Conservation (phyloP, 1,140 invertebrate species). For the Patella vulgata region DNA sequence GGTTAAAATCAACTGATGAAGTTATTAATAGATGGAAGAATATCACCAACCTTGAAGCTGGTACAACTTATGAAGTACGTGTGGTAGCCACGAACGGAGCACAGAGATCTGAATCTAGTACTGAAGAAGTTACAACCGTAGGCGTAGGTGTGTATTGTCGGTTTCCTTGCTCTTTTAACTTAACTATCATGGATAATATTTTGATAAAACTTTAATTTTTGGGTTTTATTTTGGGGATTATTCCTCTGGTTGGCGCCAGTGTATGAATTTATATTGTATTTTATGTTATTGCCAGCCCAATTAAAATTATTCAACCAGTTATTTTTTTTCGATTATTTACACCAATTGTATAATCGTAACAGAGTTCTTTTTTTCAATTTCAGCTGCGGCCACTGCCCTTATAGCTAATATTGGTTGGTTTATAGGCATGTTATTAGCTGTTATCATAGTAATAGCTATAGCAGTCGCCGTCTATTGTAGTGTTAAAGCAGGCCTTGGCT, state of each 20-base stretch:
- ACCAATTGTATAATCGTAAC: too few species aligned
- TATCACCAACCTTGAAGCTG: constrained; percentile 82
- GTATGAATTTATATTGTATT: too few species aligned
- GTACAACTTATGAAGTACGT: constrained; percentile 87
- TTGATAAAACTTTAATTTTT: constrained; percentile 14
- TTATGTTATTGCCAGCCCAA: too few species aligned
- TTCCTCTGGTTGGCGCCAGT: constrained; percentile 22
- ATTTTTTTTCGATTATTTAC: too few species aligned
- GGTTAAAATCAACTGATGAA: constrained; percentile 53
- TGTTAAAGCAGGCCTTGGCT: constrained; percentile 26
- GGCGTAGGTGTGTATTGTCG: constrained; percentile 44
- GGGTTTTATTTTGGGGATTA: constrained; percentile 14
- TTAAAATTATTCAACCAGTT: too few species aligned
- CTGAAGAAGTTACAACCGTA: constrained; percentile 37
- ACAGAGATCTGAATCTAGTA: constrained; percentile 35
- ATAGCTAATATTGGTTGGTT: constrained; percentile 94
- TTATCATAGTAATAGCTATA: constrained; percentile 89
- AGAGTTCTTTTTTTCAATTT: constrained; percentile 4
- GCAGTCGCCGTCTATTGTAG: constrained; percentile 85
- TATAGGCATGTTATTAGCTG: constrained; percentile 93
- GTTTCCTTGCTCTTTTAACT: constrained; percentile 3
- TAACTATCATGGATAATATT: constrained; percentile 18
- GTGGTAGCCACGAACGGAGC: constrained; percentile 93
- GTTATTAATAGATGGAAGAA: constrained; percentile 63
- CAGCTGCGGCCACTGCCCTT: constrained; percentile 57